Conservation (phyloP, 2,888 invertebrate genomes). For the Lasius platythorax region DNA sequence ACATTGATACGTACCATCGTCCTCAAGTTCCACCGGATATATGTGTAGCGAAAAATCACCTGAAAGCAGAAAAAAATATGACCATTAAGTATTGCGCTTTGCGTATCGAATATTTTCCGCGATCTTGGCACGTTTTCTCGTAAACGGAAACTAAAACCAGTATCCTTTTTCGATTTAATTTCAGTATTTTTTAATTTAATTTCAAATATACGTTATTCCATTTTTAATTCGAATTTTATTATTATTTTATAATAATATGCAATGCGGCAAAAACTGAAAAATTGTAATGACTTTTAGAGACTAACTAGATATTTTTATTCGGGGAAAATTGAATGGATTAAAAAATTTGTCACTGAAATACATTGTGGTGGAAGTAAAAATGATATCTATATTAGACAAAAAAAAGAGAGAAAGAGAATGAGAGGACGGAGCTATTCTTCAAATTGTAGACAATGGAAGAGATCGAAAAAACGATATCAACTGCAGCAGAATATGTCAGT, state of each 20-base stretch:
- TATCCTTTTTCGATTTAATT: too few relatives aligned
- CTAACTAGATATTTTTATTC: background rate
- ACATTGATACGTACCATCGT: constrained; percentile 97
- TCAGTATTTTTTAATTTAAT: too few relatives aligned
- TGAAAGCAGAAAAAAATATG: constrained; percentile 84
- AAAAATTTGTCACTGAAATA: constrained; percentile 8
- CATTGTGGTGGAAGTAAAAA: background rate
- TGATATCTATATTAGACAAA: constrained; percentile 7
- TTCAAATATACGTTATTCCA: background rate
- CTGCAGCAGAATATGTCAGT: constrained; percentile 47
- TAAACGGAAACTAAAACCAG: background rate
- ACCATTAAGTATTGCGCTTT: constrained; percentile 15
- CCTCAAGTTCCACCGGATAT: constrained; percentile 95
- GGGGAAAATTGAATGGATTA: constrained; percentile 14
- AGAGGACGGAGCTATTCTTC: background rate
- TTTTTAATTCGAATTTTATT: background rate
- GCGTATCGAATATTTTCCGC: background rate
- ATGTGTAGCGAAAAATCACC: constrained; percentile 97
- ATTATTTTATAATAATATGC: background rate
- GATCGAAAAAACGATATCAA: constrained; percentile 47
- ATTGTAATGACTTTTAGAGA: background rate
- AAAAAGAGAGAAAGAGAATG: background rate
- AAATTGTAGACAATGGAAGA: constrained; percentile 39
- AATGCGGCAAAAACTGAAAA: background rate
- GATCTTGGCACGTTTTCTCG: background rate